Percentiles rank a stretch among this genome's conserved stretches.
These are phyloP conservation scores for Papilio elwesi DNA, from an alignment of 2,888 invertebrate genomes.

Conservation along the genomic window DNA sequence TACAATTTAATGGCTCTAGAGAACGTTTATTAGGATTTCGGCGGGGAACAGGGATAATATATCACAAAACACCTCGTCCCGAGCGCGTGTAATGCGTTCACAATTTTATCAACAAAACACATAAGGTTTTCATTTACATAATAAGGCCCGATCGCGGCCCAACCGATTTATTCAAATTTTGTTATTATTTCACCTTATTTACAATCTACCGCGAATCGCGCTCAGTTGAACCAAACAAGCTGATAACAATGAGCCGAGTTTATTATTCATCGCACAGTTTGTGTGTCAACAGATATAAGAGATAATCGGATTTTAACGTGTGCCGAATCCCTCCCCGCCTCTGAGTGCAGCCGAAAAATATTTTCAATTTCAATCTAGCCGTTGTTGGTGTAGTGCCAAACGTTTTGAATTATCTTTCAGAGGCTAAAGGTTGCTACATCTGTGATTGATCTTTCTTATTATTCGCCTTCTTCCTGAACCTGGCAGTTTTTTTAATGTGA, in stretches of 20 bases:
- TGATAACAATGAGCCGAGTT: constrained; percentile 62
- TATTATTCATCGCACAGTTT: constrained; percentile 59
- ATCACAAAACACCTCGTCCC: constrained; percentile 40
- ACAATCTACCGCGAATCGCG: constrained; percentile 61
- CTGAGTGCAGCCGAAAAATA: constrained; percentile 21
- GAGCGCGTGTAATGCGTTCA: constrained; percentile 49
- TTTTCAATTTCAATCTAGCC: constrained; percentile 15
- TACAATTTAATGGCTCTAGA: constrained; percentile 28
- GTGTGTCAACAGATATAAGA: constrained; percentile 49
- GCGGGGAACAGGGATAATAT: constrained; percentile 35
- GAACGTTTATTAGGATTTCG: constrained; percentile 31
- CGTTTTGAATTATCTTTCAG: neutral
- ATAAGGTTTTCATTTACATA: constrained; percentile 75
- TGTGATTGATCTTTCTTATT: constrained; percentile 17
- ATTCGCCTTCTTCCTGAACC: neutral
- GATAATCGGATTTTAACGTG: constrained; percentile 46
- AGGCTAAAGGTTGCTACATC: constrained; percentile 16
- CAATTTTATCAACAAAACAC: constrained; percentile 74
- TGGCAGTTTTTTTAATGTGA: too few species aligned
- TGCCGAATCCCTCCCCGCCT: constrained; percentile 13
- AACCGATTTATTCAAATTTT: constrained; percentile 67
- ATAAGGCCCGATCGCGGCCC: constrained; percentile 62
- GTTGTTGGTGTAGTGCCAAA: constrained; percentile 30
- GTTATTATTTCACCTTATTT: constrained; percentile 73
- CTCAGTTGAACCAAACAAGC: constrained; percentile 60